Base-by-base conservation (phyloP, 2,113 vertebrate species). In the Cyrtonyx montezumae region DNA sequence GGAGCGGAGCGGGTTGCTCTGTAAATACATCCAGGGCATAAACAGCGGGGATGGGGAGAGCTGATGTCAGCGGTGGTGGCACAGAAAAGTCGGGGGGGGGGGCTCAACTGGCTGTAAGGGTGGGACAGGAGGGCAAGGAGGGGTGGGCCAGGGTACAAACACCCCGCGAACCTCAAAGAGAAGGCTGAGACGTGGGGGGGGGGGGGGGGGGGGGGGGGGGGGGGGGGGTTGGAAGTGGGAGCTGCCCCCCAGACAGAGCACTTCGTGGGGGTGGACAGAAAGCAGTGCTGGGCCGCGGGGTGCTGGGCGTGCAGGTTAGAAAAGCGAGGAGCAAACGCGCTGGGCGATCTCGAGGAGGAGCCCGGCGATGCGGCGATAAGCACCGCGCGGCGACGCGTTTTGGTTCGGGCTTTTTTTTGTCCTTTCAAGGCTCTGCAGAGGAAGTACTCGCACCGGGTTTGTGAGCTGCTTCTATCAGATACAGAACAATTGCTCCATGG, bases 1-100 rank as follows among this genome's bases (percentile, higher is more conserved):
- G 51, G 90, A 95, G 84, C 8, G 0, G 75, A 76, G 89, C 87
- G 16, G 53, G 48, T 79, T 17, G 87, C 70, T 79, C 91, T 87
- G 9, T 96, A 96, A 96, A 95, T 96, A 94, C 56, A 85, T 42
- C 32, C 18, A 88, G 89, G 87, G 93, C 87, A 91, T 85, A 79
- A 96, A 89, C 93, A 85, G 16, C 48, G 36, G 68, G 59, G 23
- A 70, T 79, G 67, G 82, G 89, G 82, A 67, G 81, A 95, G 91
- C 71, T 92, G 1, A 37, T 92, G 91, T 58, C 40, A 91, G 91
- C 84, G 79, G 23, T 37, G 84, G 20, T 79, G 87, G 91, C 91
- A 36, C 83, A 34, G 62, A 55, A 56, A 25, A 9, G 53, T 28
- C n/a, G n/a, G 53, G 49, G 53, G 53, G 53, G 49, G 53, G 53